phyloP scores from a whole-genome alignment of 1,140 invertebrate genomes.

The Zaprionus camerounensis region DNA sequence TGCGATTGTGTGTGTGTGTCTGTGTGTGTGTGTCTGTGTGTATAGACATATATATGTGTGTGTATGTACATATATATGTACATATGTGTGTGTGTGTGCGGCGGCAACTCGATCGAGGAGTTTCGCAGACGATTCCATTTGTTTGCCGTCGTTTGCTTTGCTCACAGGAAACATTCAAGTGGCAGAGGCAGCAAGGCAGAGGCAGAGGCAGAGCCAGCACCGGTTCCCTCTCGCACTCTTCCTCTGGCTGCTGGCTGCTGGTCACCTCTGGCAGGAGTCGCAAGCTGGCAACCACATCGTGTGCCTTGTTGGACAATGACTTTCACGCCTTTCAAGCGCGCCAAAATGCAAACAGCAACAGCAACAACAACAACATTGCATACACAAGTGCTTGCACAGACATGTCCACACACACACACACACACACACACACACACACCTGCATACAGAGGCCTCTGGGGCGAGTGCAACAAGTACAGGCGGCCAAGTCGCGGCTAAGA shows the following conservation, averaged over 20 bases:
- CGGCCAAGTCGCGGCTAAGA: conserved; percentile 17
- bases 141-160: conserved; percentile 25
- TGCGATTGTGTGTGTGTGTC: conserved; percentile 50
- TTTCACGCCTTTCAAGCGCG: conserved; percentile 78
- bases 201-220: conserved; percentile 27
- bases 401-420: conserved; percentile 16
- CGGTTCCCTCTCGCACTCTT: conserved; percentile 35
- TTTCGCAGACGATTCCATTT: conserved; percentile 71
- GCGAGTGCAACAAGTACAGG: conserved; percentile 27
- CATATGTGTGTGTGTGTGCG: conserved; percentile 10
- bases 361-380: conserved; percentile 21
- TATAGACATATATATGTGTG: conserved; percentile 5
- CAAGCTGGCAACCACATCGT: conserved; percentile 23
- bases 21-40: conserved; percentile 27
- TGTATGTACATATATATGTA: background rate
- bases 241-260: background rate
- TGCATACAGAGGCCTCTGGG: background rate
- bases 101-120: conserved; percentile 40
- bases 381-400: conserved; percentile 14
- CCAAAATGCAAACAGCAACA: conserved; percentile 58
- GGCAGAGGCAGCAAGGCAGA: conserved; percentile 17
- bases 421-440: background rate
- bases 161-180: conserved; percentile 47
- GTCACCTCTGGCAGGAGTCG: background rate
- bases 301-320: conserved; percentile 68